Evolutionary conservation across 1,140 invertebrate genomes (phyloP).

Genomic region (Drosophila nigromelanica): DNA sequence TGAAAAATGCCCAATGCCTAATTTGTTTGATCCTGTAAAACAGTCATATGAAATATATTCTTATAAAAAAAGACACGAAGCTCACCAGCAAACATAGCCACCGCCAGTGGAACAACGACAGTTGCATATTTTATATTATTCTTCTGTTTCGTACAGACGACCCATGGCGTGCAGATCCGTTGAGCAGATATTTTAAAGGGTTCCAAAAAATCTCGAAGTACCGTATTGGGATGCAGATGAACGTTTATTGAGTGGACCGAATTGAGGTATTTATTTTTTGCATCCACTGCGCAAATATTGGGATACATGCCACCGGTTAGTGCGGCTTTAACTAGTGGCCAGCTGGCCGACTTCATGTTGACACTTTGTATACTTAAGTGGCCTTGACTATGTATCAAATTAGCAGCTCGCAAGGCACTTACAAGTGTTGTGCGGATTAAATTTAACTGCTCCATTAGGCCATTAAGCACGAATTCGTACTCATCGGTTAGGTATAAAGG

Average conservation of each 20-base stretch:
- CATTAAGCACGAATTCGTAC: slow-evolving; percentile 67
- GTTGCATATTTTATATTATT: slow-evolving; percentile 91
- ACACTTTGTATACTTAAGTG: slow-evolving; percentile 90
- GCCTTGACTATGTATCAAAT: slow-evolving; percentile 91
- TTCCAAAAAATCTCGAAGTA: slow-evolving; percentile 85
- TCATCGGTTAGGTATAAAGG: slow-evolving; percentile 57
- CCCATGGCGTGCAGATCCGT: slow-evolving; percentile 91
- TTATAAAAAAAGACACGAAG: background rate
- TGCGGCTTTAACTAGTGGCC: slow-evolving; percentile 96
- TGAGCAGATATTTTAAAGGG: slow-evolving; percentile 76
- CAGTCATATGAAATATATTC: background rate
- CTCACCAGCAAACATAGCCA: slow-evolving; percentile 87
- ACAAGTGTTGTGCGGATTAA: slow-evolving; percentile 89
- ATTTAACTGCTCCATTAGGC: slow-evolving; percentile 63
- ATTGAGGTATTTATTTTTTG: slow-evolving; percentile 34
- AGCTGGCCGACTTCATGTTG: slow-evolving; percentile 94
- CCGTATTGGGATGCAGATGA: slow-evolving; percentile 86
- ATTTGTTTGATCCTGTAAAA: slow-evolving; percentile 31
- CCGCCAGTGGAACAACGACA: slow-evolving; percentile 90
- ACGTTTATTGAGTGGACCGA: slow-evolving; percentile 45
- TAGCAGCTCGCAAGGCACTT: slow-evolving; percentile 92
- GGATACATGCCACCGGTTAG: slow-evolving; percentile 94
- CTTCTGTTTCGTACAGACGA: slow-evolving; percentile 93
- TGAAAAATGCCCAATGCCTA: slow-evolving; percentile 21
- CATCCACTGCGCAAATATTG: slow-evolving; percentile 89